Evolutionary conservation across 2,113 vertebrate genomes (phyloP).

Genomic region (Paraplagusia blochii): DNA sequence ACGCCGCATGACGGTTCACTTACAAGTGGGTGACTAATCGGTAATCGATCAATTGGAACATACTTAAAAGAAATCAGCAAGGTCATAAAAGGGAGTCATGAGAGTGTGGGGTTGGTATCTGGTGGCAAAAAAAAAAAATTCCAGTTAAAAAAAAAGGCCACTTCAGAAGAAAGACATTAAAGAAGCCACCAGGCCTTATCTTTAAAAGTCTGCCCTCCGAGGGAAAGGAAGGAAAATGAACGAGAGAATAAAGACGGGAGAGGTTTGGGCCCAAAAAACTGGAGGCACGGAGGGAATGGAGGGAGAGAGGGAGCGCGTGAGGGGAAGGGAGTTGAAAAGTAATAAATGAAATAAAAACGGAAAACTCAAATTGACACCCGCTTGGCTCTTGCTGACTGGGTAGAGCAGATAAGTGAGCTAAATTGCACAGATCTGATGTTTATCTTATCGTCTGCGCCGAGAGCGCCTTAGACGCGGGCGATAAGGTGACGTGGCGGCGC

Average conservation of each 20-base stretch:
- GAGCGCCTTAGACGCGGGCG: constrained; percentile 63
- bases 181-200: constrained; percentile 73
- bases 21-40: constrained; percentile 2
- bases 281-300: constrained; percentile 20
- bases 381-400: constrained; percentile 76
- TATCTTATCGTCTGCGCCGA: constrained; percentile 77
- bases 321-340: constrained; percentile 53
- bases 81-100: constrained; percentile 41
- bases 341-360: constrained; percentile 69
- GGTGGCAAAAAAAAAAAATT: constrained; percentile 12
- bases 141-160: constrained; percentile 35
- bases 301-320: constrained; percentile 38
- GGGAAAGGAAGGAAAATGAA: constrained; percentile 51
- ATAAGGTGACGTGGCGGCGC: constrained; percentile 55
- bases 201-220: constrained; percentile 61
- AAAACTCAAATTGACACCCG: constrained; percentile 74
- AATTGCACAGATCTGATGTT: constrained; percentile 78
- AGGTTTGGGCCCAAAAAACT: constrained; percentile 32
- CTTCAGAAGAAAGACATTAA: constrained; percentile 68
- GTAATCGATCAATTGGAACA: constrained; percentile 35
- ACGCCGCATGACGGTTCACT: neutral
- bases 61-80: constrained; percentile 19
- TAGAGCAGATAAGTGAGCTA: constrained; percentile 78
- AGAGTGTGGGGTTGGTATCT: constrained; percentile 42
- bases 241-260: constrained; percentile 41